phyloP scores from a whole-genome alignment of 2,888 invertebrate genomes.

The Cecidostiba fungosa region DNA sequence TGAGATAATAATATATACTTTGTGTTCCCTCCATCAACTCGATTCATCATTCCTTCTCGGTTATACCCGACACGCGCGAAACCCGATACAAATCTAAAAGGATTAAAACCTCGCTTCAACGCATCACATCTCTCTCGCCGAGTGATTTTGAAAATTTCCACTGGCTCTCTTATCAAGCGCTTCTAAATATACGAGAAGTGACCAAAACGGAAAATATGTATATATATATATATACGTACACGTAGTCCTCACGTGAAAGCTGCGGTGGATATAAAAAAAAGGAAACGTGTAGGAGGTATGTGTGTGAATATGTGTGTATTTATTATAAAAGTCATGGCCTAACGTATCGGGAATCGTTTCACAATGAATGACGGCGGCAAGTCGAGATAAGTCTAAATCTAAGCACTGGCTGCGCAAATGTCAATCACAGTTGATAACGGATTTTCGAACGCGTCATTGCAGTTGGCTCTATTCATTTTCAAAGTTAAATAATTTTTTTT shows the following conservation, averaged over 20 bases:
- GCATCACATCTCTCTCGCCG: neutral
- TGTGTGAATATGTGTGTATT: neutral
- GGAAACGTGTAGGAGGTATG: too few relatives aligned
- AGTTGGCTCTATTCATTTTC: neutral
- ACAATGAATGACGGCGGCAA: conserved; percentile 25
- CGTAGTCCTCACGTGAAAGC: neutral
- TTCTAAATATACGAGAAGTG: neutral
- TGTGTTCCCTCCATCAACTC: neutral
- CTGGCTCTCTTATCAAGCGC: neutral
- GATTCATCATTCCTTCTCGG: neutral
- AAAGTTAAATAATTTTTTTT: neutral
- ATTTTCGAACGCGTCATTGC: neutral
- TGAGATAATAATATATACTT: neutral
- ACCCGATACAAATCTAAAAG: neutral
- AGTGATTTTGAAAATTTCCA: conserved; percentile 18
- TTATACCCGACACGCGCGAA: neutral
- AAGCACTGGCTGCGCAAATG: conserved; percentile 44
- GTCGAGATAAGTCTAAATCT: conserved; percentile 2
- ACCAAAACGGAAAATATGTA: neutral
- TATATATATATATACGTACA: neutral
- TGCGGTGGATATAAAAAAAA: neutral
- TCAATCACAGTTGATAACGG: conserved; percentile 38
- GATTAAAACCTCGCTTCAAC: neutral
- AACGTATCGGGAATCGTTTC: conserved; percentile 31
- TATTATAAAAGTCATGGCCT: neutral